Base-by-base conservation (phyloP, 2,888 invertebrate genomes). In the Mythimna vitellina region DNA sequence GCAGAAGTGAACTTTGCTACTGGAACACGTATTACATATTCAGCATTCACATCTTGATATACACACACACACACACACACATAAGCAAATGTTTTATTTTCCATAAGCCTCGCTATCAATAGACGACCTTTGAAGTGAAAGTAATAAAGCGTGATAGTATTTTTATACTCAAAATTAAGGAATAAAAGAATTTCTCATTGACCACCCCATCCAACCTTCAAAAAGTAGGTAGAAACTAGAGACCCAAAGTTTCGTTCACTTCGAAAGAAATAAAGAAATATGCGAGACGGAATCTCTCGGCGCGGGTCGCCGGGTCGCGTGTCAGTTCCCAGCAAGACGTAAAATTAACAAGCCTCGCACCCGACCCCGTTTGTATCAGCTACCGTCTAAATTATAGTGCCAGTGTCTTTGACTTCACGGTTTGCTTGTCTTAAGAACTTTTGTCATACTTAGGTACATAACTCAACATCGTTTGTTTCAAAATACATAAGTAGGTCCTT, bases 341-440 rank as follows among this genome's bases (percentile, higher is more conserved):
- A 81, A 87, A 89, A 90, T 89, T 90, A 91, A 89, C 89, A 88
- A 88, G 89, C 85, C 78, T 64, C 51, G 74, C 85, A 70, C 76
- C 85, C 87, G 88, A 87, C 90, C 89, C 82, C 89, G 83, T 89
- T 90, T 89, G 73, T 73, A 73, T 78, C 79, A 73, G 85, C 73
- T 81, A 38, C 73, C 56, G 68, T 61, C 78, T 64, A 78, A 80
- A 80, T 80, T 70, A 80, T 81, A 81, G 73, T 73, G 81, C 60
- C 46, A 64, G 69, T 68, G 78, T 61, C 78, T 78, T 80, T 76
- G 76, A 66, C 66, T 78, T 80, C 61, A 76, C 76, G 66, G 76
- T 65, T 54, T 54, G 42, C 80, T 73, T 73, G 51, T 56, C 53
- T 70, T 61, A 64, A 46, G 72, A 64, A 73, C 68, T 73, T 77